Conservation (phyloP, 1,140 invertebrate species). For the Lamellibrachia luymesi region DNA sequence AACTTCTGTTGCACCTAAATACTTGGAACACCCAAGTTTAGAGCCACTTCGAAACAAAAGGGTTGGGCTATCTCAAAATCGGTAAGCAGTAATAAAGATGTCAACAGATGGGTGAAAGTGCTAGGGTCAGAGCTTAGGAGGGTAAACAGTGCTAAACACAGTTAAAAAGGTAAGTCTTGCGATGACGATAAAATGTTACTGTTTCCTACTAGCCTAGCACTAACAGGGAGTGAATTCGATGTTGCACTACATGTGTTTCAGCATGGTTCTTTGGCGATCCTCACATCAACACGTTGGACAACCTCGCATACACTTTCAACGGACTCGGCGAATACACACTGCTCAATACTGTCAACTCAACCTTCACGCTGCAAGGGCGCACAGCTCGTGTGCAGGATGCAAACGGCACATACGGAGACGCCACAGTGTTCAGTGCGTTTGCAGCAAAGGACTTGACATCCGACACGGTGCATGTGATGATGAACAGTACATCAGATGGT, state of each 20-base stretch:
- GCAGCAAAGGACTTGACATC: not conserved
- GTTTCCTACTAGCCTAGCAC: too few species aligned
- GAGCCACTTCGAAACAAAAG: too few species aligned
- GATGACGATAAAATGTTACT: too few species aligned
- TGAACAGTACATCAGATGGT: not conserved
- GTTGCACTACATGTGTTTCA: slow-evolving; percentile 21
- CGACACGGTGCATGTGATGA: not conserved
- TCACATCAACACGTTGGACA: slow-evolving; percentile 47
- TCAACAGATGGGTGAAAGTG: too few species aligned
- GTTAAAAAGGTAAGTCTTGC: too few species aligned
- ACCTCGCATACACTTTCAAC: slow-evolving; percentile 44
- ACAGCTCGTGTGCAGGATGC: slow-evolving; percentile 1
- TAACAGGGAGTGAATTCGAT: not conserved
- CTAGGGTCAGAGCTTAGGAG: too few species aligned
- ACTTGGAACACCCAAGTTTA: too few species aligned
- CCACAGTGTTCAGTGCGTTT: slow-evolving; percentile 17
- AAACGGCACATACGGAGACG: not conserved
- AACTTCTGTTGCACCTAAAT: too few species aligned
- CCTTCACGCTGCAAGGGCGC: not conserved
- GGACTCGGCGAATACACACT: slow-evolving; percentile 45
- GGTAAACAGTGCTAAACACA: too few species aligned
- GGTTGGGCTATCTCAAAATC: too few species aligned
- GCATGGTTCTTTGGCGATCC: slow-evolving; percentile 43
- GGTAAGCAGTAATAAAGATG: too few species aligned
- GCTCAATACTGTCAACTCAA: slow-evolving; percentile 8